Conservation (phyloP, 2,113 vertebrate species). For the Carettochelys insculpta region DNA sequence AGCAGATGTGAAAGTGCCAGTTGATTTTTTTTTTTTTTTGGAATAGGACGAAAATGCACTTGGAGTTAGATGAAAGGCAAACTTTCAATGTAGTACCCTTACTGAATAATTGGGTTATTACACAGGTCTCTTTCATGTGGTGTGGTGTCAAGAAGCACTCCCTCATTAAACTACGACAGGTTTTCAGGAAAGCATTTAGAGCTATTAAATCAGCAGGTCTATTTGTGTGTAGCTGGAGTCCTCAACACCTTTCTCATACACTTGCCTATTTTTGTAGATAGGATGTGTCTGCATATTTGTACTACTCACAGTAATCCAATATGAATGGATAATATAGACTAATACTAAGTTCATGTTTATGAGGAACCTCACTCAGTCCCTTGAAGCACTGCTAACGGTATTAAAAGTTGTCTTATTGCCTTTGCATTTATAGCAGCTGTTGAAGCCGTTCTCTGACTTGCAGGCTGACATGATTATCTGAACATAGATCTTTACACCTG, state of each 20-base stretch:
- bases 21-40: too few relatives aligned
- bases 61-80: constrained; percentile 1
- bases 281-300: constrained; percentile 48
- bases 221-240: constrained; percentile 64
- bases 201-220: constrained; percentile 73
- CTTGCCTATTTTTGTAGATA: constrained; percentile 63
- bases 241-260: constrained; percentile 53
- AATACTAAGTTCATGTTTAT: constrained; percentile 39
- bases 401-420: constrained; percentile 20
- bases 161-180: constrained; percentile 54
- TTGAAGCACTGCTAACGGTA: background rate
- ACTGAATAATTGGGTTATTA: constrained; percentile 9
- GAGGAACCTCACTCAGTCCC: background rate
- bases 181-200: constrained; percentile 68
- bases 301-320: constrained; percentile 37
- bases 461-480: background rate
- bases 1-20: background rate
- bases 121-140: constrained; percentile 40
- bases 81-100: background rate
- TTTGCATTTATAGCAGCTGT: background rate
- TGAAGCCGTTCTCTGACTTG: background rate
- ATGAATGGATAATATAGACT: constrained; percentile 59
- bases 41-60: background rate
- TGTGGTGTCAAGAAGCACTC: constrained; percentile 57
- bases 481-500: constrained; percentile 8